Conservation (phyloP, 2,888 invertebrate genomes). For the Drosophila mulleri region DNA sequence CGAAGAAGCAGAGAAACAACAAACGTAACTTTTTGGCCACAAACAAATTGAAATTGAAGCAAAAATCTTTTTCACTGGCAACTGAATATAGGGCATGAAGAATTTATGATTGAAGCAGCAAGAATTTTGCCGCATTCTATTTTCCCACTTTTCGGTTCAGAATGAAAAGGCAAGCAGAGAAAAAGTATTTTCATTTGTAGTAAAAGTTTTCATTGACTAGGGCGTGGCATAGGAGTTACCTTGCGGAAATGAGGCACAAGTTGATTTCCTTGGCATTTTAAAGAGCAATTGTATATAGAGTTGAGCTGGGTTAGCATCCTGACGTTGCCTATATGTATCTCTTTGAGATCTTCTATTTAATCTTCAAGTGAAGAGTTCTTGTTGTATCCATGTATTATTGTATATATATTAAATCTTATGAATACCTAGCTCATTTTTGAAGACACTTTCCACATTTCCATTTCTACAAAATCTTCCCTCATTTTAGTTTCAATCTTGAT, state of each 20-base stretch:
- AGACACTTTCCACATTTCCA: not conserved
- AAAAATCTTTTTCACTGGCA: slow-evolving; percentile 15
- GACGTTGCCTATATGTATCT: too few species aligned
- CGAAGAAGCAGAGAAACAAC: not conserved
- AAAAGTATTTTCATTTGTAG: not conserved
- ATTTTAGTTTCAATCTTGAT: too few species aligned
- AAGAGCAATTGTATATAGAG: not conserved
- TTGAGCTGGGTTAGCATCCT: too few species aligned
- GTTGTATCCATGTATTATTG: too few species aligned
- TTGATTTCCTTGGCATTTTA: not conserved
- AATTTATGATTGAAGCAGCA: slow-evolving; percentile 40
- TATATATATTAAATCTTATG: not conserved
- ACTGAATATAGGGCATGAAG: slow-evolving; percentile 22
- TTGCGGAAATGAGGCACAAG: not conserved
- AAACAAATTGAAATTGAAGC: slow-evolving; percentile 25
- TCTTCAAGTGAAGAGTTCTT: not conserved
- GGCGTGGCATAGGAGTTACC: not conserved
- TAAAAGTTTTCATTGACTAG: not conserved
- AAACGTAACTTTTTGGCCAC: slow-evolving; percentile 1
- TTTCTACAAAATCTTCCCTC: not conserved
- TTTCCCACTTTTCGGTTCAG: not conserved
- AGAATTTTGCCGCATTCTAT: slow-evolving; percentile 27
- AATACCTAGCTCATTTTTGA: not conserved
- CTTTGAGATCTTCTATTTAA: too few species aligned
- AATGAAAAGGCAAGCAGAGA: not conserved